phyloP scores from a whole-genome alignment of 2,113 vertebrate genomes.

The Ceyx cyanopectus region DNA sequence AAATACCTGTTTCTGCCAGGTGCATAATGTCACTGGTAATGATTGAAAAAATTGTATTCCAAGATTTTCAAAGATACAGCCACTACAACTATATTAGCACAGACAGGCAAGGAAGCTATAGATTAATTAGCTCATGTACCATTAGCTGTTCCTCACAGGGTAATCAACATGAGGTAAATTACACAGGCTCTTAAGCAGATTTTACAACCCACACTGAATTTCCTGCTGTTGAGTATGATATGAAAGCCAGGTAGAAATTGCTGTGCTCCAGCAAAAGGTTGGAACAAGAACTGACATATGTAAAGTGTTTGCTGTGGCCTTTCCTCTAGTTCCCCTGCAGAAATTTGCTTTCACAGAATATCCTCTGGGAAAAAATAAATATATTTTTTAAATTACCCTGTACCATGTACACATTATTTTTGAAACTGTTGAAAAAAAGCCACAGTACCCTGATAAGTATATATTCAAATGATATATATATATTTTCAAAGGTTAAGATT shows the following conservation, averaged over 20 bases:
- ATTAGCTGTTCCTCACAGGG: slow-evolving; percentile 29
- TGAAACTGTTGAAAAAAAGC: not conserved
- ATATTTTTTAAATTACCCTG: not conserved
- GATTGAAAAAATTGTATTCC: not conserved
- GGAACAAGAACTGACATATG: not conserved
- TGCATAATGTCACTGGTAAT: not conserved
- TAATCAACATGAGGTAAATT: slow-evolving; percentile 65
- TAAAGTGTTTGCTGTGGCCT: not conserved
- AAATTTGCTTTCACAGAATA: not conserved
- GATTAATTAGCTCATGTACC: slow-evolving; percentile 47
- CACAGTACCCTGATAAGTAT: not conserved
- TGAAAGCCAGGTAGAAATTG: slow-evolving; percentile 2
- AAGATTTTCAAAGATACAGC: slow-evolving; percentile 17
- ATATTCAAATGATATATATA: not conserved
- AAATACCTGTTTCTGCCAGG: not conserved
- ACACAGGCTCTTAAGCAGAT: slow-evolving; percentile 44
- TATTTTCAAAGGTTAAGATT: not conserved
- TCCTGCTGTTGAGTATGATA: not conserved
- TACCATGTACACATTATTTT: not conserved
- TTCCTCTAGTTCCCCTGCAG: not conserved
- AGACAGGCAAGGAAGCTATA: not conserved
- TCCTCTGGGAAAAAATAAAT: not conserved
- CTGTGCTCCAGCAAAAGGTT: not conserved
- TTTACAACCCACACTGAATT: slow-evolving; percentile 46
- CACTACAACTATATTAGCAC: not conserved